phyloP scores from a whole-genome alignment of 2,888 invertebrate genomes.

The Morpho deidamia region DNA sequence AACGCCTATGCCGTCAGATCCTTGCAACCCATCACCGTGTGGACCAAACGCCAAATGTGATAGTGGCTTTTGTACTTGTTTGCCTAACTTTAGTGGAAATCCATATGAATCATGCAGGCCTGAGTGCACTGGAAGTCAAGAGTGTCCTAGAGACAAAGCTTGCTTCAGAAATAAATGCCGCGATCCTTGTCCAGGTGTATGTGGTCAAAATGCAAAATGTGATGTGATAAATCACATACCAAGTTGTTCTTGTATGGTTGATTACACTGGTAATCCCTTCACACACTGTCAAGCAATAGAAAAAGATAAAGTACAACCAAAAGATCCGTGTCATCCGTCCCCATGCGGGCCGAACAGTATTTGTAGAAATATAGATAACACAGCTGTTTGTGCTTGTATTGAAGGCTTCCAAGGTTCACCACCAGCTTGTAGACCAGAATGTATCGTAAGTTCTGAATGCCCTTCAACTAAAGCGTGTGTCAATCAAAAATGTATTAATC shows the following conservation, averaged over 20 bases:
- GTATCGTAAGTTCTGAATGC: slow-evolving; percentile 90
- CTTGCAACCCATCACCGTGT: slow-evolving; percentile 85
- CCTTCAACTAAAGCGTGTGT: slow-evolving; percentile 88
- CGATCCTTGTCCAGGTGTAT: slow-evolving; percentile 86
- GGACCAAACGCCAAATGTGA: slow-evolving; percentile 84
- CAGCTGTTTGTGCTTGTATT: slow-evolving; percentile 88
- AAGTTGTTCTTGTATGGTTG: slow-evolving; percentile 81
- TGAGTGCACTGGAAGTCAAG: slow-evolving; percentile 84
- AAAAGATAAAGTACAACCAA: slow-evolving; percentile 39
- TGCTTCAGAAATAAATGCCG: slow-evolving; percentile 85
- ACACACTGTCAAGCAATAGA: slow-evolving; percentile 64
- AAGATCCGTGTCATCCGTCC: slow-evolving; percentile 87
- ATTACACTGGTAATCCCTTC: slow-evolving; percentile 87
- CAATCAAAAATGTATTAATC: slow-evolving; percentile 89
- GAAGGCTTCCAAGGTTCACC: slow-evolving; percentile 88
- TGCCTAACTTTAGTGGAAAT: slow-evolving; percentile 83
- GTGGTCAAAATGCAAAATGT: slow-evolving; percentile 86
- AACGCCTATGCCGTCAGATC: slow-evolving; percentile 63
- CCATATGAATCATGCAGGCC: slow-evolving; percentile 84
- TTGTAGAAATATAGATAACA: slow-evolving; percentile 86
- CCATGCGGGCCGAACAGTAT: slow-evolving; percentile 89
- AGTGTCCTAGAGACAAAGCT: slow-evolving; percentile 83
- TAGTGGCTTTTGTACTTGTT: slow-evolving; percentile 83
- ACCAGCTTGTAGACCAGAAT: slow-evolving; percentile 90
- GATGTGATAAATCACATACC: slow-evolving; percentile 87